These are phyloP conservation scores for Serripes groenlandicus DNA, from an alignment of 2,888 invertebrate genomes.

Conservation along the genomic window DNA sequence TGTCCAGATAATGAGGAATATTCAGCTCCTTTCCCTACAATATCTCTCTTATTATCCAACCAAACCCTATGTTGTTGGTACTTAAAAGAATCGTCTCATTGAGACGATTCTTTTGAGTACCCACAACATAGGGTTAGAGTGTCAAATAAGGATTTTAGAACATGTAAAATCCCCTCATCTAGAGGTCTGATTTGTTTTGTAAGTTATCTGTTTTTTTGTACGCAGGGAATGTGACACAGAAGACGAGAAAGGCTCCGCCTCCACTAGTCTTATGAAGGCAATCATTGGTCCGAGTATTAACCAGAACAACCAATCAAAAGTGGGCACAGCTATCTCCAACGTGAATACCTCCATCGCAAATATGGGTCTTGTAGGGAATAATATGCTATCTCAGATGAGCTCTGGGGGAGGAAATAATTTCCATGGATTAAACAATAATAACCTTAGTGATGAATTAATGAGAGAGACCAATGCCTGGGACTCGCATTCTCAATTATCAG, in stretches of 20 bases:
- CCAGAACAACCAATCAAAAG: constrained; percentile 49
- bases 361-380: constrained; percentile 67
- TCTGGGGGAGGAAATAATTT: constrained; percentile 51
- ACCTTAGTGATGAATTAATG: constrained; percentile 55
- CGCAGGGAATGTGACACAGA: constrained; percentile 85
- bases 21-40: no score
- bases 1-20: no score
- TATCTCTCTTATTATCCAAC: no score
- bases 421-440: constrained; percentile 49
- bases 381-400: constrained; percentile 42
- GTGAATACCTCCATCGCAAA: constrained; percentile 60
- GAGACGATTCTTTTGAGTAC: no score
- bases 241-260: constrained; percentile 84
- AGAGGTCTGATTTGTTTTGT: no score
- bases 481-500: constrained; percentile 36
- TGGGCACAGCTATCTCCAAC: constrained; percentile 31
- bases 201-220: no score
- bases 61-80: no score
- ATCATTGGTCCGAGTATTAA: constrained; percentile 79
- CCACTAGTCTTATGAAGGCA: constrained; percentile 85
- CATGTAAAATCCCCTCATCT: no score
- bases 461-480: constrained; percentile 64
- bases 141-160: no score
- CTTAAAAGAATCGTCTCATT: no score
- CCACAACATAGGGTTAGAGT: no score